Conservation (phyloP, 2,797 vertebrate genomes). For the Gallirallus australis region DNA sequence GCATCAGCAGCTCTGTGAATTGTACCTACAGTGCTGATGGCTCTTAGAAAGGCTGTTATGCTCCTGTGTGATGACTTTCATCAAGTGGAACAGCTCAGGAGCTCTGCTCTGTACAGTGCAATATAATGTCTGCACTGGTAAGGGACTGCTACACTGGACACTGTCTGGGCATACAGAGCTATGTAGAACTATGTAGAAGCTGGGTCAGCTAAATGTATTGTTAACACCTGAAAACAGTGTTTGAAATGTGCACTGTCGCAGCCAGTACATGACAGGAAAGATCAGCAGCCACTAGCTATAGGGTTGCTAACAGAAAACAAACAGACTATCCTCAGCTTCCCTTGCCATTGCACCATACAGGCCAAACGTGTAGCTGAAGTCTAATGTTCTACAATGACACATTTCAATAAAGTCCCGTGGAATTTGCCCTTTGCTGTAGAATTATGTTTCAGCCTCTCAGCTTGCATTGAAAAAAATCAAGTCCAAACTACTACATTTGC, state of each 20-base stretch:
- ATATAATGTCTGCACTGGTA: not conserved
- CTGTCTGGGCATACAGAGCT: not conserved
- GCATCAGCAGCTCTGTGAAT: not conserved
- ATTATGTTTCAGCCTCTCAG: not conserved
- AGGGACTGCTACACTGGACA: not conserved
- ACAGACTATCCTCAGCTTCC: not conserved
- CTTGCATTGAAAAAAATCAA: not conserved
- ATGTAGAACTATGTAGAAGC: not conserved
- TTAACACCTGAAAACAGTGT: not conserved
- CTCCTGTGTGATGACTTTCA: not conserved
- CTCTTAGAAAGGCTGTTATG: not conserved
- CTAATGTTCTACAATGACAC: not conserved
- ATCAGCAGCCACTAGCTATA: not conserved
- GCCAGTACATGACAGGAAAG: not conserved
- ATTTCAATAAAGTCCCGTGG: not conserved
- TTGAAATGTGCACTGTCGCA: not conserved
- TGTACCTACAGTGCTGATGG: not conserved
- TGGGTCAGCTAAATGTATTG: not conserved
- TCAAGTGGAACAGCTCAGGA: not conserved
- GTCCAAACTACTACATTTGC: not conserved
- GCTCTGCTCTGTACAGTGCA: not conserved
- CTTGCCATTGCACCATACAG: not conserved
- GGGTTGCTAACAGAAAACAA: not conserved
- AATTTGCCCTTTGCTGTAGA: not conserved
- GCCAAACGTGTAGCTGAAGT: not conserved